These are phyloP conservation scores for Phrynosoma blainvillii DNA, from an alignment of 2,113 vertebrate genomes.

Conservation along the genomic window DNA sequence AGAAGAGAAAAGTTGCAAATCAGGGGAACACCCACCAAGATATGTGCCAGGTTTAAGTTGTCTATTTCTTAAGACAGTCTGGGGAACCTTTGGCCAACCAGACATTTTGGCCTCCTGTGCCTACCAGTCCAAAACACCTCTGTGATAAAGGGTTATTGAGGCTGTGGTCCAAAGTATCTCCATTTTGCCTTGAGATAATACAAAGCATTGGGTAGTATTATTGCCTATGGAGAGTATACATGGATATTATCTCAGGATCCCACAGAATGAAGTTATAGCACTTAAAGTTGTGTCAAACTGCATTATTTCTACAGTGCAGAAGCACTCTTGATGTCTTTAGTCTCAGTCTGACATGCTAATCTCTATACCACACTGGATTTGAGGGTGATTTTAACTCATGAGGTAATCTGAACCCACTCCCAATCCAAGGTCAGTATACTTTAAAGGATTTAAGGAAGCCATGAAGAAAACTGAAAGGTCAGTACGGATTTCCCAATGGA, in stretches of 20 bases:
- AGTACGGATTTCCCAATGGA: background rate
- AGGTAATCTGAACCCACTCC: background rate
- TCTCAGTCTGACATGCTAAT: background rate
- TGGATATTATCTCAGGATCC: no score
- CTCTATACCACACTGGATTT: background rate
- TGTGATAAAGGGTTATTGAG: background rate
- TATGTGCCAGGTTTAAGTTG: background rate
- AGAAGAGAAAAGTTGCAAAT: background rate
- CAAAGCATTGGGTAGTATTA: no score
- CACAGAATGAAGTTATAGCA: no score
- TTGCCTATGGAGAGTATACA: no score
- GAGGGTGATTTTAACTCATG: no score
- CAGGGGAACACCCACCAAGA: background rate
- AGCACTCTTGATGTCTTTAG: background rate
- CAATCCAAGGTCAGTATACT: background rate
- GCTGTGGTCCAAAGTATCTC: background rate
- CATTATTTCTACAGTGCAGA: background rate
- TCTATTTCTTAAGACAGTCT: no score
- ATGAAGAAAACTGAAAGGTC: background rate
- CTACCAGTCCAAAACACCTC: no score
- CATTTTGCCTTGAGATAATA: background rate
- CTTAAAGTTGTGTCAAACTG: no score
- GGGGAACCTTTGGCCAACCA: background rate
- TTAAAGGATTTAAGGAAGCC: background rate
- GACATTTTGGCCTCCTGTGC: background rate